Evolutionary conservation across 2,888 invertebrate genomes (phyloP), one percentile per base, ranked within the genome.

Genomic region (Dicyrtomina minuta): DNA sequence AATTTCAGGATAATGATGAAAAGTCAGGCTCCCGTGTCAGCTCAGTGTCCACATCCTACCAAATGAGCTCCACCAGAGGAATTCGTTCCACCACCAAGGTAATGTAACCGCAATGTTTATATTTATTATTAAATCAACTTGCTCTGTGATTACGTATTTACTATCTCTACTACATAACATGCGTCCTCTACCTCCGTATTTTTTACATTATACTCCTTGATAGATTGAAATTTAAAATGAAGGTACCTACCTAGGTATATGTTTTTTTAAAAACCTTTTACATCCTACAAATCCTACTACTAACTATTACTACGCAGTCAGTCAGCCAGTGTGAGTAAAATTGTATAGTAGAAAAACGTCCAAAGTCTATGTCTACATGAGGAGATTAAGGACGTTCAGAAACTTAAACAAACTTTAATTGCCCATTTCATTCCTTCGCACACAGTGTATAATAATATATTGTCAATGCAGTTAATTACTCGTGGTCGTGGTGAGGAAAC

Each of bases 71-170:
- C 39, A 72, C 75, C 15, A 70, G 74, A 33, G 75, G 77, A 61
- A 71, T 75, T 65, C 75, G 75, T 41, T 74, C 75, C 46, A 77
- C 78, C 10, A 74, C 72, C 65, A 78, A 78, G 78, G 78, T 78
- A 70, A 73, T 20, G 27, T 26, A 56, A 39, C 15, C 8, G 5
- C 12, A 17, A 27, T 44, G 1, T n/a, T n/a, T n/a, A n/a, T n/a
- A n/a, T n/a, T n/a, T n/a, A n/a, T n/a, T n/a, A n/a, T n/a, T n/a
- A n/a, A n/a, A n/a, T n/a, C n/a, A n/a, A n/a, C n/a, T n/a, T n/a
- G n/a, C n/a, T n/a, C n/a, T n/a, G n/a, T n/a, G n/a, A n/a, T n/a
- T n/a, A n/a, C n/a, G n/a, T n/a, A n/a, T n/a, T n/a, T n/a, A n/a
- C n/a, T n/a, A n/a, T n/a, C n/a, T n/a, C n/a, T n/a, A n/a, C n/a